These are phyloP conservation scores for Engraulis encrasicolus DNA, from an alignment of 2,113 vertebrate species.

Conservation along the genomic window DNA sequence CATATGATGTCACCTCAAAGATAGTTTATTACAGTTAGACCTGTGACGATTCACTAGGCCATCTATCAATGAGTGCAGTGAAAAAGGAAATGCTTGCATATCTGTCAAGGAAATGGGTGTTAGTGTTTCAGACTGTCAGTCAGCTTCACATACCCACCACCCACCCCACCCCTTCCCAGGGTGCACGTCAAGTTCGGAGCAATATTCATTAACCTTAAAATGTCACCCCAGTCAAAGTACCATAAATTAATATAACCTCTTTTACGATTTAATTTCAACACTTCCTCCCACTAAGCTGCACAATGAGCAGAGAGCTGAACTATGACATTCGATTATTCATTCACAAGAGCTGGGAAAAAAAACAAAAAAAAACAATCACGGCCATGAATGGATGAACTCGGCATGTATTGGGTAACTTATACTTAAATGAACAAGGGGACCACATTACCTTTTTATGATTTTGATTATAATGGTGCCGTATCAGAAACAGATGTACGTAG, in stretches of 20 bases:
- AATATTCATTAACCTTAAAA: slow-evolving; percentile 13
- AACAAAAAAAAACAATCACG: neutral
- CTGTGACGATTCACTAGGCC: neutral
- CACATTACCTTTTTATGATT: slow-evolving; percentile 81
- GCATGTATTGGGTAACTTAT: slow-evolving; percentile 63
- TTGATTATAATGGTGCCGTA: slow-evolving; percentile 82
- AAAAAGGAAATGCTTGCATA: neutral
- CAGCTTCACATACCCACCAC: no score
- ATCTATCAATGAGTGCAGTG: neutral
- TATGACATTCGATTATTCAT: slow-evolving; percentile 52
- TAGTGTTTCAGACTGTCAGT: slow-evolving; percentile 9
- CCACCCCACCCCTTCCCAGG: neutral
- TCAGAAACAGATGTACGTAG: slow-evolving; percentile 80
- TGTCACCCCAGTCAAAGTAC: slow-evolving; percentile 10
- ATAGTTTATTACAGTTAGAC: neutral
- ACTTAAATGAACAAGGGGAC: slow-evolving; percentile 73
- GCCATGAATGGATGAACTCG: slow-evolving; percentile 63
- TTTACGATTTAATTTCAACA: slow-evolving; percentile 17
- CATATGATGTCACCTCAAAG: neutral
- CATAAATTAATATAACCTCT: slow-evolving; percentile 19
- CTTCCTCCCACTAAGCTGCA: neutral
- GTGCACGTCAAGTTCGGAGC: slow-evolving; percentile 1
- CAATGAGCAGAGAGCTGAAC: slow-evolving; percentile 15
- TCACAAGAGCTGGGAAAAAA: slow-evolving; percentile 42
- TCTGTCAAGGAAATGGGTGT: neutral